Percentiles rank a stretch among this genome's conserved stretches.
These are phyloP conservation scores for Lycopodina hypogea DNA, from an alignment of 37 sponge, comb jelly and placozoan species.

Conservation along the genomic window DNA sequence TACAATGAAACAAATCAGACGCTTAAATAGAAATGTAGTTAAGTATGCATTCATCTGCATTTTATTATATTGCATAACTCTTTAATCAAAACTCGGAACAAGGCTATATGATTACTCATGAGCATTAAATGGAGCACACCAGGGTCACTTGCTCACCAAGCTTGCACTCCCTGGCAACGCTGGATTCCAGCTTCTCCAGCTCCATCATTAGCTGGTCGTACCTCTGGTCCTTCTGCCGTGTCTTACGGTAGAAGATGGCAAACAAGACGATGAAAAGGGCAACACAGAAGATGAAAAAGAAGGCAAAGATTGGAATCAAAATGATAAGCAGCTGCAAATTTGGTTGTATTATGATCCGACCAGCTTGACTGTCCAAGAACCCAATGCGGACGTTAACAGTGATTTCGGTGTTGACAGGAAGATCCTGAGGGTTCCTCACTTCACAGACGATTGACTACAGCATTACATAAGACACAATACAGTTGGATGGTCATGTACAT, in stretches of 20 bases:
- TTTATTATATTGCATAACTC: no score
- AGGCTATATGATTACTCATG: no score
- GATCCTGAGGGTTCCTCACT: conserved; percentile 1
- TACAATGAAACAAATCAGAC: no score
- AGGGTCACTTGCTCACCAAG: conserved; percentile 63
- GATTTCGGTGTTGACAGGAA: neutral
- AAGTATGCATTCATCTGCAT: no score
- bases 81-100: no score
- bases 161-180: conserved; percentile 87
- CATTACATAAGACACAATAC: no score
- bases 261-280: conserved; percentile 51
- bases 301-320: conserved; percentile 32
- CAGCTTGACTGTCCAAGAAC: neutral
- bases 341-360: conserved; percentile 4
- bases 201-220: conserved; percentile 66
- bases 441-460: conserved; percentile 36
- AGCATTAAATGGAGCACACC: no score
- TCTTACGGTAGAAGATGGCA: conserved; percentile 42
- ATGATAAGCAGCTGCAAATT: conserved; percentile 12
- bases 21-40: no score
- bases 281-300: conserved; percentile 26
- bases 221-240: conserved; percentile 53
- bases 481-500: no score
- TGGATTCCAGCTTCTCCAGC: conserved; percentile 80
- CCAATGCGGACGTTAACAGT: conserved; percentile 33